Base-by-base conservation (phyloP, 2,797 vertebrate species). In the Sebastes taczanowskii region DNA sequence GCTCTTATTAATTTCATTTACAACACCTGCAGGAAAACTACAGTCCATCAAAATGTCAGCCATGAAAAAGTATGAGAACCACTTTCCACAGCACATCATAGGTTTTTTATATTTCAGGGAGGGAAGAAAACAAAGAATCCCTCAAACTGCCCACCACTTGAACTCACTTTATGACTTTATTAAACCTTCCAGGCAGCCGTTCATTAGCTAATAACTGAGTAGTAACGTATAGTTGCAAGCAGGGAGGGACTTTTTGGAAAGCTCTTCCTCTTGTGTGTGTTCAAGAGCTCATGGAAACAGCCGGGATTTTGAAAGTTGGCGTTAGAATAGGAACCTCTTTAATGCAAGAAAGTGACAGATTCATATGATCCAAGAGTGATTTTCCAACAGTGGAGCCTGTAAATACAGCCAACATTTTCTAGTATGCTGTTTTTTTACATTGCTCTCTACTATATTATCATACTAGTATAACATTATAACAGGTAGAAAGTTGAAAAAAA, bases 211-310 rank as follows among this genome's bases (percentile, higher is more conserved):
- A 69, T 74, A 35, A 35, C 27, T 32, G 18, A 72, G 6, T 1
- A 27, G 4, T 23, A 6, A 23, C 1, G 25, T n/a, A 11, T 53
- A 59, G 35, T 1, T 61, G 10, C 38, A 69, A 32, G 46, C 32
- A 56, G n/a, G 34, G 49, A 56, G 34, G 20, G n/a, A 23, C 34
- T 63, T 63, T 53, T 55, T 29, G 63, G 58, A 64, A 73, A 73
- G 53, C 25, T 8, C 9, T 35, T 55, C 6, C 71, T 58, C 20
- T 35, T 74, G n/a, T 69, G 65, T 69, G 27, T 7, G 34, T 56
- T 46, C 14, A 25, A 42, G 18, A 61, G 71, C 60, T 64, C n/a
- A 64, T 64, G 76, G 68, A 78, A 71, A 32, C n/a, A 46, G 32
- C 3, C 7, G 1, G 67, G 3, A 18, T 42, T 70, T 70, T 70